phyloP scores from a whole-genome alignment of 2,113 vertebrate species.

The Shinisaurus crocodilurus region DNA sequence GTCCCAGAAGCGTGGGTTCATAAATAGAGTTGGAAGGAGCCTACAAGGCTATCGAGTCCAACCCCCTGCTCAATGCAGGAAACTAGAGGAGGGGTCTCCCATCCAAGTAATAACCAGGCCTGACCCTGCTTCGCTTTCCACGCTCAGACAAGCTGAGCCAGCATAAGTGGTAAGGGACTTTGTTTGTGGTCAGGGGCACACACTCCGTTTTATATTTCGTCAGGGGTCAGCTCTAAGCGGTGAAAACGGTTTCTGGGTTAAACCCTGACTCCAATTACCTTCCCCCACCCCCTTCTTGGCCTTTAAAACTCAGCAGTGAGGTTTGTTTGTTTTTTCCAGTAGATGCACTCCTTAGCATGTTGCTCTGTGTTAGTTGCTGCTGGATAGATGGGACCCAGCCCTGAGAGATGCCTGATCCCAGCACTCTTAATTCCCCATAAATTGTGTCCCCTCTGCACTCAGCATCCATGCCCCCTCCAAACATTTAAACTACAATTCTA shows the following conservation, averaged over 20 bases:
- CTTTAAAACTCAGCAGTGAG: not conserved
- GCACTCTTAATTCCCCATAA: not conserved
- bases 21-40: too few species aligned
- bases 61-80: too few species aligned
- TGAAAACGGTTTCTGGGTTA: not conserved
- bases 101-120: too few species aligned
- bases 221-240: not conserved
- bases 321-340: too few species aligned
- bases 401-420: not conserved
- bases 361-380: not conserved
- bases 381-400: not conserved
- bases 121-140: too few species aligned
- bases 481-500: not conserved
- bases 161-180: not conserved
- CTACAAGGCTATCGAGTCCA: too few species aligned
- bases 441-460: not conserved
- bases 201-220: not conserved
- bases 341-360: too few species aligned
- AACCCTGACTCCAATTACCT: not conserved
- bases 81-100: too few species aligned
- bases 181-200: not conserved
- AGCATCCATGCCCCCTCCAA: not conserved
- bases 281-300: not conserved
- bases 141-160: too few species aligned
- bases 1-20: not conserved